Conservation (phyloP, 2,797 vertebrate genomes). For the Crypturellus tataupa region DNA sequence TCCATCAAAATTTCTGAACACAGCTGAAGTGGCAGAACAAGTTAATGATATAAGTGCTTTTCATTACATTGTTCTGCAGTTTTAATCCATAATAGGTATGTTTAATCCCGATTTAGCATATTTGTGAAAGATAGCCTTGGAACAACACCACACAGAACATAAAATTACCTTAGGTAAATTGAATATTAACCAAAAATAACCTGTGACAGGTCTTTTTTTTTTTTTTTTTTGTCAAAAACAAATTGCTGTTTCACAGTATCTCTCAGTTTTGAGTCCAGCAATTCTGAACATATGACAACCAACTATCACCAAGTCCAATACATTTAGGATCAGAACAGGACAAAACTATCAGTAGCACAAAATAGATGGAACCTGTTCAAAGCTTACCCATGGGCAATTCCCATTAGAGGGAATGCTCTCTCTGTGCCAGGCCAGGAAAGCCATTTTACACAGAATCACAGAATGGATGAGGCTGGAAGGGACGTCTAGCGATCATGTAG, state of each 20-base stretch:
- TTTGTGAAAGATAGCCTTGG: background rate
- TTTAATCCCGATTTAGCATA: constrained; percentile 4
- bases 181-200: background rate
- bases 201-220: background rate
- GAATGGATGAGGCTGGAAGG: no score
- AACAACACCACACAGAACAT: background rate
- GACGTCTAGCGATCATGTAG: no score
- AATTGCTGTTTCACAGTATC: background rate
- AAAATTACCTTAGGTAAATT: background rate
- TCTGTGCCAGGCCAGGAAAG: background rate
- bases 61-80: background rate
- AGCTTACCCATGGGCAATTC: background rate
- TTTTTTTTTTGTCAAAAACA: background rate
- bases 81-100: background rate
- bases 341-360: background rate
- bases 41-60: constrained; percentile 5
- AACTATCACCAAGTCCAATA: background rate
- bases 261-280: background rate
- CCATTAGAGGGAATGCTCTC: background rate
- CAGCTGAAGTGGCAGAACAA: background rate
- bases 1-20: background rate
- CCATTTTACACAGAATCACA: background rate
- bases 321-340: background rate
- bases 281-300: fast-evolving
- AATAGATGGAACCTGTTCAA: background rate